Evolutionary conservation across 2,113 vertebrate species (phyloP).

Genomic region (Pungitius pungitius): DNA sequence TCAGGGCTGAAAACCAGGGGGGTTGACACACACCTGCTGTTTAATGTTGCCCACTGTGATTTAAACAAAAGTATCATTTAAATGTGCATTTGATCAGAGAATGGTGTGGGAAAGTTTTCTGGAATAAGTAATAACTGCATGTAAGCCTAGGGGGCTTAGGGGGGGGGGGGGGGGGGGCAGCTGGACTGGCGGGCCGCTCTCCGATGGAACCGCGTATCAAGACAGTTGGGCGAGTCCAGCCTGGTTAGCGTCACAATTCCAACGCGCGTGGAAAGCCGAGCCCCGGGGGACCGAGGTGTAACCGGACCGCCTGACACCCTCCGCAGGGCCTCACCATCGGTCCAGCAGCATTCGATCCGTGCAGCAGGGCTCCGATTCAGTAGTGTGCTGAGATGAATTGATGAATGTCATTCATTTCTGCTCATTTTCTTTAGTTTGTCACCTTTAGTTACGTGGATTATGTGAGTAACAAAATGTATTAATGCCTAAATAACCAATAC

Average conservation of each 20-base stretch:
- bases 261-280: background rate
- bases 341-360: background rate
- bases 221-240: background rate
- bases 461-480: background rate
- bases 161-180: background rate
- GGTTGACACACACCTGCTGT: background rate
- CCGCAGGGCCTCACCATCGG: background rate
- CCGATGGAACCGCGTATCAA: background rate
- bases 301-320: background rate
- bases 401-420: background rate
- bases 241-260: background rate
- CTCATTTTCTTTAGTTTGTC: conserved; percentile 2
- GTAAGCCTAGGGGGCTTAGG: background rate
- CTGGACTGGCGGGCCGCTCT: background rate
- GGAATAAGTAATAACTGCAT: background rate
- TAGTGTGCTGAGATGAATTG: background rate
- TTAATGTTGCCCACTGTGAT: background rate
- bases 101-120: background rate
- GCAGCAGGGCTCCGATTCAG: background rate
- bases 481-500: background rate
- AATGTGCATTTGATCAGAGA: conserved; percentile 1
- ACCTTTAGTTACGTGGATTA: background rate
- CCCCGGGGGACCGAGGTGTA: background rate
- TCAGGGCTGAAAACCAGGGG: background rate
- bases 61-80: background rate